A percentile compares a stretch with the other conserved stretches of the same genome.
phyloP scores from a whole-genome alignment of 2,797 vertebrate species.

The Peromyscus eremicus region DNA sequence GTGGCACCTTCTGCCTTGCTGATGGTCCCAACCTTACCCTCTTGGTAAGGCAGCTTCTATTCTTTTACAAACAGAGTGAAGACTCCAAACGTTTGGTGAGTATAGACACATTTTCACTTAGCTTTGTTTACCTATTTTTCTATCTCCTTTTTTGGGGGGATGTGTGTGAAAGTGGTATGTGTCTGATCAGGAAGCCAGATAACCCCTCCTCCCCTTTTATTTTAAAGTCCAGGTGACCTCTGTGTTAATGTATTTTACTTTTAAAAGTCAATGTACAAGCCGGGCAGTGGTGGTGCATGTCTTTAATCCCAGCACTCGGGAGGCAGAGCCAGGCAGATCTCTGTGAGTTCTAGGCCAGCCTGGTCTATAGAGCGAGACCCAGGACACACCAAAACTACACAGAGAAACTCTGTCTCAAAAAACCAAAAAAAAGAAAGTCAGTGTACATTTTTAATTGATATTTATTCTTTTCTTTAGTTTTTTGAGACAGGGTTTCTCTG shows the following conservation, averaged over 20 bases:
- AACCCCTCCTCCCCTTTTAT: neutral
- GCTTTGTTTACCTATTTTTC: neutral
- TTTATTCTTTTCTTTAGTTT: too few species aligned
- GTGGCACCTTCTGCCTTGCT: constrained; percentile 87
- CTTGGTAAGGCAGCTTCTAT: constrained; percentile 95
- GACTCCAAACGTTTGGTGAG: constrained; percentile 97
- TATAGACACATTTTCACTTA: neutral
- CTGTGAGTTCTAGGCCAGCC: too few species aligned
- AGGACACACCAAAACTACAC: too few species aligned
- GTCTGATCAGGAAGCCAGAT: neutral
- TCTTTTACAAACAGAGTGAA: constrained; percentile 96
- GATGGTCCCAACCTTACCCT: constrained; percentile 92
- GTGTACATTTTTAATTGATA: neutral
- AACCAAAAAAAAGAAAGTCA: neutral
- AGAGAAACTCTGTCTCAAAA: too few species aligned
- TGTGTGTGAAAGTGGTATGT: neutral
- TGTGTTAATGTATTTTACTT: neutral
- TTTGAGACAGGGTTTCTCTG: too few species aligned
- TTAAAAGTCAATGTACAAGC: neutral
- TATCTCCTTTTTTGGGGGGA: neutral
- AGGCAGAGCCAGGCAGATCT: too few species aligned
- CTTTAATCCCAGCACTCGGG: too few species aligned
- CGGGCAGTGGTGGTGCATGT: too few species aligned
- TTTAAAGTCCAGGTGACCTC: neutral
- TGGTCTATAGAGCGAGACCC: too few species aligned